Base-by-base conservation (phyloP, 2,888 invertebrate species). In the Anoplius nigerrimus region DNA sequence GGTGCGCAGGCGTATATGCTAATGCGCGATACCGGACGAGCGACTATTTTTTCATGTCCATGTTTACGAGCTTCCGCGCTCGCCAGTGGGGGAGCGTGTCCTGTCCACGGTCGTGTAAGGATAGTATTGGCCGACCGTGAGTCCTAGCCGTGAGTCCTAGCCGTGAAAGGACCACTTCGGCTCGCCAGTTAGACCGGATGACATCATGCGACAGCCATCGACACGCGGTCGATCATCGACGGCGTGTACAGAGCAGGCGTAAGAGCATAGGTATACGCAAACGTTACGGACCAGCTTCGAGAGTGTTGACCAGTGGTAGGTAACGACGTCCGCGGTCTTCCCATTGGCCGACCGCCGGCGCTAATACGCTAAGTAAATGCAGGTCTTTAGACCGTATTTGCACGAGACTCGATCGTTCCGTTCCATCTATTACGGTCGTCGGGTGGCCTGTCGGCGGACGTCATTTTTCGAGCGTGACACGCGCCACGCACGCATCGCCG, bases 161-260 rank as follows among this genome's bases (percentile, higher is more conserved):
- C 34, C 34, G 34, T 34, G 34, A 34, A 34, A 34, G 34, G 34
- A 34, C 34, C 1, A 8, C 4, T 34, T 34, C 11, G 34, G 34
- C 11, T 34, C 11, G 34, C 11, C 11, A 13, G 34, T n/a, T 34
- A 34, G 34, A 34, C 34, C 34, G 74, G 58, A 71, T 80, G 80
- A 80, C 78, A 77, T 81, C 80, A 80, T 74, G 48, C 61, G 54
- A 46, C 58, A 24, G 66, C 57, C 54, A 24, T 27, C 46, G 64
- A 62, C 77, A 70, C 72, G 69, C 66, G 69, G 48, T 66, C 53
- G 56, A 62, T 8, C 20, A 24, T 34, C 46, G n/a, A 21, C 21
- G 52, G 15, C 48, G 4, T n/a, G 48, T 48, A 48, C n/a, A 42
- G 42, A 22, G 22, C 21, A 52, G 22, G 15, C 21, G 22, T 4